These are phyloP conservation scores for Characodon lateralis DNA, from an alignment of 2,797 vertebrate genomes.

Conservation along the genomic window DNA sequence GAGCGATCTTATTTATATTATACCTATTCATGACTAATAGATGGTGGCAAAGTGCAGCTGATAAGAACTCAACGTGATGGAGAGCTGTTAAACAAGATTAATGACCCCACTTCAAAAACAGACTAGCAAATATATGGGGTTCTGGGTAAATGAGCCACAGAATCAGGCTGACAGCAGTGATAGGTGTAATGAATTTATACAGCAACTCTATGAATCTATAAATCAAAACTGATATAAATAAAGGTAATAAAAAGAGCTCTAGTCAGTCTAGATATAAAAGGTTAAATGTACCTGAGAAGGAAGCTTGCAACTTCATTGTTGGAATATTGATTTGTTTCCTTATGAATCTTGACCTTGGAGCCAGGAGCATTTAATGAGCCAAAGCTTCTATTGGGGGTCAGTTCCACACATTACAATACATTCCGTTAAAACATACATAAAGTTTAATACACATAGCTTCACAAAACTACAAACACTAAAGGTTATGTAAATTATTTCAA, in stretches of 20 bases:
- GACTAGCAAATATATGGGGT: not conserved
- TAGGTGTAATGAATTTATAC: conserved; percentile 4
- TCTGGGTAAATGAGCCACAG: conserved; percentile 13
- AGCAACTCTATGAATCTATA: not conserved
- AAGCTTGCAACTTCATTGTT: not conserved
- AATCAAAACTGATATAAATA: not conserved
- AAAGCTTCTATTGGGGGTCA: not conserved
- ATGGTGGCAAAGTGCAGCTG: conserved; percentile 78
- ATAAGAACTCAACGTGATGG: conserved; percentile 61
- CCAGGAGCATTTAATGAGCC: not conserved
- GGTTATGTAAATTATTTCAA: no score
- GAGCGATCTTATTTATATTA: conserved; percentile 70
- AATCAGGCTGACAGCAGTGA: conserved; percentile 1
- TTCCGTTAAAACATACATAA: no score
- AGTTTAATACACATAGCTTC: no score
- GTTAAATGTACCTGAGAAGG: not conserved
- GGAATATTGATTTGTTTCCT: not conserved
- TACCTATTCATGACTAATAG: conserved; percentile 66
- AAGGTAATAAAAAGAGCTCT: not conserved
- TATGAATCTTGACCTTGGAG: not conserved
- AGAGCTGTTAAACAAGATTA: conserved; percentile 3
- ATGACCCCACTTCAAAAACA: conserved; percentile 21
- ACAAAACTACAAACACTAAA: no score
- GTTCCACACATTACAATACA: not conserved
- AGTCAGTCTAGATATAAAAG: not conserved